Base-by-base conservation (phyloP, 2,888 invertebrate species). In the Lacanobia wlatinum region DNA sequence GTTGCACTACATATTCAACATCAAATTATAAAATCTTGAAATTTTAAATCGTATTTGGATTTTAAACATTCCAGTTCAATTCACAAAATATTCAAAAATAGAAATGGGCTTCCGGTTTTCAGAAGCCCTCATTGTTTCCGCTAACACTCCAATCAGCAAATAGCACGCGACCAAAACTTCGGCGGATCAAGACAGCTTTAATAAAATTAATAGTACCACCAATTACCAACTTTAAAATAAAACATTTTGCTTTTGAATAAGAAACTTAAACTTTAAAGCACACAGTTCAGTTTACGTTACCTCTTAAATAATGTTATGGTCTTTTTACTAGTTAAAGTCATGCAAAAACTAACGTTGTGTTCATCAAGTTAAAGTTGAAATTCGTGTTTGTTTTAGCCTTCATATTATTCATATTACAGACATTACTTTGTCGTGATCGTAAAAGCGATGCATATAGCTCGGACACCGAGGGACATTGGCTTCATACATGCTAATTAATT, bases 401-500 rank as follows among this genome's bases (percentile, higher is more conserved):
- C 59, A 18, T 52, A 46, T 38, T 75, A 73, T 66, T 76, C 68
- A 68, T 67, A 46, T 67, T 76, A 52, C 68, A 34, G 21, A 21
- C 16, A 46, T 65, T 65, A 53, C 48, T 61, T 58, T 4, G 50
- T 53, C 10, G 34, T 40, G 64, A 65, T 55, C 67, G 60, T 71
- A 50, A 71, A 79, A 68, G 64, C 78, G 60, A 71, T 65, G 78
- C 70, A 71, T 77, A 64, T 68, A 58, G 61, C 82, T 68, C 43
- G 7, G 74, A 60, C 61, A 34, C 56, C 67, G 16, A 76, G 82
- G 82, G 71, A 72, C 63, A 58, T 63, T 72, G 53, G 56, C 80
- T 67, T 68, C 66, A 78, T 66, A 73, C n/a, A 56, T 50, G 63
- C 66, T 80, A 80, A 80, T 80, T 80, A 80, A 80, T 82, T 70